These are phyloP conservation scores for Hippoglossus stenolepis DNA, from an alignment of 2,113 vertebrate genomes.

Conservation along the genomic window DNA sequence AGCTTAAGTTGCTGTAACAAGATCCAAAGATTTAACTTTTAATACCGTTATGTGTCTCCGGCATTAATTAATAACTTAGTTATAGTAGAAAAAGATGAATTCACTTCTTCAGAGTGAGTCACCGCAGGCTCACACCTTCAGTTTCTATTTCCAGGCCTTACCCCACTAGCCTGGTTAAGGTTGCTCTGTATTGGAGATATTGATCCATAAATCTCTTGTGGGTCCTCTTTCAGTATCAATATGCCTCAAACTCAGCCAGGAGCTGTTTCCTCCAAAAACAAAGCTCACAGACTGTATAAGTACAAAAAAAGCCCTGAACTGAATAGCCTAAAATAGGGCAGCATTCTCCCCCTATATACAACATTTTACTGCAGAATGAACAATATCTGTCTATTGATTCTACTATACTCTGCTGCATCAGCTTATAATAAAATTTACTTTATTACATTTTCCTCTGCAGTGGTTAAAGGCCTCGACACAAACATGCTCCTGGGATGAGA, in stretches of 20 bases:
- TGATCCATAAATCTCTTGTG: not conserved
- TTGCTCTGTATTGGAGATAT: not conserved
- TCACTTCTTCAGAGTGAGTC: not conserved
- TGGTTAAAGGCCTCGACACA: not conserved
- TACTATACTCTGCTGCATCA: not conserved
- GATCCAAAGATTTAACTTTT: conserved; percentile 11
- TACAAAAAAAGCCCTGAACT: not conserved
- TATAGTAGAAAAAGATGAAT: not conserved
- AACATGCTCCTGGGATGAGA: no score
- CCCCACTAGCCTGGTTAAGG: not conserved
- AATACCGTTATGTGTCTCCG: not conserved
- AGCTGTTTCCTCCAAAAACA: conserved; percentile 10
- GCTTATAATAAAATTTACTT: not conserved
- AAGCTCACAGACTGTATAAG: not conserved
- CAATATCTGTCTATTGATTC: no score
- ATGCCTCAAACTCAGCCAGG: not conserved
- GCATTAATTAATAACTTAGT: not conserved
- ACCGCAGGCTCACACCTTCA: not conserved
- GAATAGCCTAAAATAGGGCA: not conserved
- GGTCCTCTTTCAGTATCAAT: not conserved
- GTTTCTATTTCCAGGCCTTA: not conserved
- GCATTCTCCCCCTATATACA: not conserved
- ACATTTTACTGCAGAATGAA: not conserved
- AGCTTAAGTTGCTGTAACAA: conserved; percentile 1
- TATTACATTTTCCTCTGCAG: not conserved